These are phyloP conservation scores for Hippoglossus stenolepis DNA, from an alignment of 2,113 vertebrate genomes.

Conservation along the genomic window DNA sequence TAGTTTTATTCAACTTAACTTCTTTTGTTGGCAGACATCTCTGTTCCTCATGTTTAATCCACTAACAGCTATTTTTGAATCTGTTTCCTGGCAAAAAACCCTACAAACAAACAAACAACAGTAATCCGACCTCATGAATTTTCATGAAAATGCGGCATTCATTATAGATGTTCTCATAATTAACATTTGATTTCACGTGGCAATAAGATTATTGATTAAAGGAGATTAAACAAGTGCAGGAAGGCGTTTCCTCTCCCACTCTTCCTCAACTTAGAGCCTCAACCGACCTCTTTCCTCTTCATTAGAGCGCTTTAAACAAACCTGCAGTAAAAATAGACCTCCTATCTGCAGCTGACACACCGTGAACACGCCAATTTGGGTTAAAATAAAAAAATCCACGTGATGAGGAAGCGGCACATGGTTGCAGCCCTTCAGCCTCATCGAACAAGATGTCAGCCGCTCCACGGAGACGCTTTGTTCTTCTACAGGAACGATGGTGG, in stretches of 20 bases:
- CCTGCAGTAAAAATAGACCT: conserved; percentile 39
- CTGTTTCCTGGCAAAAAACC: conserved; percentile 1
- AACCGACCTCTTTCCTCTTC: conserved; percentile 32
- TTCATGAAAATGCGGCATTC: neutral
- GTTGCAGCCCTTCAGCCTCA: conserved; percentile 11
- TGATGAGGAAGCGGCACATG: conserved; percentile 6
- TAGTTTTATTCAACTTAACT: too few species aligned
- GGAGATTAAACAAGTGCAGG: neutral
- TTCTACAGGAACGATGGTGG: conserved; percentile 9
- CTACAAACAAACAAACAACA: neutral
- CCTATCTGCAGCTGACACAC: conserved; percentile 20
- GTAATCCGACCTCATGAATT: neutral
- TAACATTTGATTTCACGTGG: neutral
- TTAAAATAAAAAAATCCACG: neutral
- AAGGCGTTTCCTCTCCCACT: conserved; percentile 11
- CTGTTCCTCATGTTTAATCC: neutral
- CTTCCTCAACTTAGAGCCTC: conserved; percentile 20
- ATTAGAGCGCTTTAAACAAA: conserved; percentile 53
- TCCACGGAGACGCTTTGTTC: conserved; percentile 21
- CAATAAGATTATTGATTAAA: conserved; percentile 24
- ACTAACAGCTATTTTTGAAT: neutral
- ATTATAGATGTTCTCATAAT: neutral
- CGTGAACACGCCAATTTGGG: conserved; percentile 14
- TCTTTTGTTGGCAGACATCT: neutral
- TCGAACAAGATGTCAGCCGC: too few species aligned